These are phyloP conservation scores for Chanos chanos DNA, from an alignment of 2,797 vertebrate genomes.

Conservation along the genomic window DNA sequence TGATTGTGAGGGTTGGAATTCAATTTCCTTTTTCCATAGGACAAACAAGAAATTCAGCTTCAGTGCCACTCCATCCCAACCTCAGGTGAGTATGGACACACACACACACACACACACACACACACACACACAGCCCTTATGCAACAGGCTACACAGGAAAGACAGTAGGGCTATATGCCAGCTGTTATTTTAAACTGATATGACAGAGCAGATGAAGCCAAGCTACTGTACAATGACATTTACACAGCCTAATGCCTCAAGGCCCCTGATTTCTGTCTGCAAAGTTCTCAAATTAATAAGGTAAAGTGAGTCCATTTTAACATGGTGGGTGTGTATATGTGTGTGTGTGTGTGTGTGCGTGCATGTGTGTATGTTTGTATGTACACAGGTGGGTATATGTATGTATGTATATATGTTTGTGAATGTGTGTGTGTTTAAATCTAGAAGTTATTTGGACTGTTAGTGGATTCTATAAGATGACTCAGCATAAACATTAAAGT, in stretches of 20 bases:
- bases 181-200: too few species aligned
- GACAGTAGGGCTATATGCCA: too few species aligned
- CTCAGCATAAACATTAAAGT: too few species aligned
- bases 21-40: conserved; percentile 58
- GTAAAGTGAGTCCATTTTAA: too few species aligned
- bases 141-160: neutral
- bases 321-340: too few species aligned
- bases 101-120: neutral
- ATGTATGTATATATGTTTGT: neutral
- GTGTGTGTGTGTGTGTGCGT: neutral
- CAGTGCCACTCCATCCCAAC: conserved; percentile 91
- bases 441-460: neutral
- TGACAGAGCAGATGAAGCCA: too few species aligned
- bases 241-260: too few species aligned
- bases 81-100: conserved; percentile 77
- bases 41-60: conserved; percentile 85
- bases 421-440: neutral
- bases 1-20: too few species aligned
- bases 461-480: too few species aligned
- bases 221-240: too few species aligned
- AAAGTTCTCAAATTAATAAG: too few species aligned
- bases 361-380: neutral
- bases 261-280: too few species aligned
- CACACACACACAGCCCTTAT: neutral
- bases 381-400: neutral